A percentile compares a stretch with the other conserved stretches of the same genome.
These are phyloP conservation scores for Gadus chalcogrammus DNA, from an alignment of 2,113 vertebrate species.

Conservation along the genomic window DNA sequence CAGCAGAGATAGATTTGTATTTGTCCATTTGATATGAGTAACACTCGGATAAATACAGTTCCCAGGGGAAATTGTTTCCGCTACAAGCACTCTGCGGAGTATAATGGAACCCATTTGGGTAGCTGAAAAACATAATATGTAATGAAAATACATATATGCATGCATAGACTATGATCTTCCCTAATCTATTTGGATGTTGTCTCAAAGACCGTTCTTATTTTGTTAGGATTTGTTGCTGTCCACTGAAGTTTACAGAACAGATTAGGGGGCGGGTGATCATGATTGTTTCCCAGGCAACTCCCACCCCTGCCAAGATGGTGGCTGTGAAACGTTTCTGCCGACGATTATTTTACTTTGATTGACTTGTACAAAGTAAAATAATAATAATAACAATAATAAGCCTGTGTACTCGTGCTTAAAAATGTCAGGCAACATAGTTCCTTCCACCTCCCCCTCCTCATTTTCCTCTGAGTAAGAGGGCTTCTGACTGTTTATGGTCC, in stretches of 20 bases:
- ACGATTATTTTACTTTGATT: slow-evolving; percentile 69
- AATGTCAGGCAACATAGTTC: slow-evolving; percentile 51
- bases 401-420: slow-evolving; percentile 58
- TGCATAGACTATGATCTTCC: too few relatives aligned
- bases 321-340: slow-evolving; percentile 57
- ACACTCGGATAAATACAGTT: too few relatives aligned
- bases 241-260: slow-evolving; percentile 33
- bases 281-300: slow-evolving; percentile 69
- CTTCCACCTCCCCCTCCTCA: slow-evolving; percentile 9
- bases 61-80: too few relatives aligned
- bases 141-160: slow-evolving; percentile 23
- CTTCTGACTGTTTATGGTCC: slow-evolving; percentile 46
- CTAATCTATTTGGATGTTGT: too few relatives aligned
- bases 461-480: neutral
- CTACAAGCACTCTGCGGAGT: too few relatives aligned
- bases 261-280: slow-evolving; percentile 61
- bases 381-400: slow-evolving; percentile 19
- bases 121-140: too few relatives aligned
- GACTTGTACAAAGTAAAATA: slow-evolving; percentile 14
- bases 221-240: slow-evolving; percentile 14
- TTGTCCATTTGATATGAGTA: too few relatives aligned
- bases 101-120: too few relatives aligned
- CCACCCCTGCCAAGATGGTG: slow-evolving; percentile 49
- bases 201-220: too few relatives aligned
- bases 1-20: too few relatives aligned